Percentiles rank a stretch among this genome's conserved stretches.
Evolutionary conservation across 1,140 invertebrate species (phyloP).

Genomic region (Anoplophora glabripennis): DNA sequence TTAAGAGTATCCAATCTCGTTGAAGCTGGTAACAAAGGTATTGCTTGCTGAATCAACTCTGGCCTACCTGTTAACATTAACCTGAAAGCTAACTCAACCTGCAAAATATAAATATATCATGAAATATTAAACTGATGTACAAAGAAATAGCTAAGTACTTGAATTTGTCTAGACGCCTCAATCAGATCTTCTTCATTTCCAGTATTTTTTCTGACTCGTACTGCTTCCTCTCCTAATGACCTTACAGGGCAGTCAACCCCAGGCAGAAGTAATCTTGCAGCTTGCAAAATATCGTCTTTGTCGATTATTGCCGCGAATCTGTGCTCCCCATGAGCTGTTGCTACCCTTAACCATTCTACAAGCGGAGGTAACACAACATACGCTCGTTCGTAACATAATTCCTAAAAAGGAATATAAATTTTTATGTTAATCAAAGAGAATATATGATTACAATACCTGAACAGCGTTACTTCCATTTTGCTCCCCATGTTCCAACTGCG

Average conservation of each 20-base stretch:
- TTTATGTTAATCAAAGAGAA: neutral
- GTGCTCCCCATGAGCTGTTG: constrained; percentile 77
- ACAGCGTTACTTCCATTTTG: constrained; percentile 36
- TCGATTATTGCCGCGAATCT: constrained; percentile 75
- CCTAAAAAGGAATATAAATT: constrained; percentile 49
- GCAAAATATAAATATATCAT: constrained; percentile 7
- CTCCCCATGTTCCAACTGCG: constrained; percentile 63
- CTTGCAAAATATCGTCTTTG: constrained; percentile 85
- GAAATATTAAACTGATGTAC: neutral
- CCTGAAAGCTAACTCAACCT: constrained; percentile 74
- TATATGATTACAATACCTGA: constrained; percentile 20
- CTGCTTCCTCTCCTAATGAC: constrained; percentile 58
- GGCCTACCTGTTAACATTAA: constrained; percentile 71
- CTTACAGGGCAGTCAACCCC: constrained; percentile 85
- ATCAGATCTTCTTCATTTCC: constrained; percentile 44
- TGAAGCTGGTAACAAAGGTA: constrained; percentile 68
- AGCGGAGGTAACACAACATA: constrained; percentile 83
- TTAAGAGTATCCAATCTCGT: constrained; percentile 75
- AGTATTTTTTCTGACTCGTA: constrained; percentile 44
- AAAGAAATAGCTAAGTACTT: constrained; percentile 50
- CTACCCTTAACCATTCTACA: constrained; percentile 82
- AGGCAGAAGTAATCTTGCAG: constrained; percentile 77
- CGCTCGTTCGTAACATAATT: constrained; percentile 80
- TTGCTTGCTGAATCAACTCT: constrained; percentile 75
- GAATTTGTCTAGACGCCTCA: constrained; percentile 46